Evolutionary conservation across 2,113 vertebrate genomes (phyloP).

Genomic region (Neopipo cinnamomea): DNA sequence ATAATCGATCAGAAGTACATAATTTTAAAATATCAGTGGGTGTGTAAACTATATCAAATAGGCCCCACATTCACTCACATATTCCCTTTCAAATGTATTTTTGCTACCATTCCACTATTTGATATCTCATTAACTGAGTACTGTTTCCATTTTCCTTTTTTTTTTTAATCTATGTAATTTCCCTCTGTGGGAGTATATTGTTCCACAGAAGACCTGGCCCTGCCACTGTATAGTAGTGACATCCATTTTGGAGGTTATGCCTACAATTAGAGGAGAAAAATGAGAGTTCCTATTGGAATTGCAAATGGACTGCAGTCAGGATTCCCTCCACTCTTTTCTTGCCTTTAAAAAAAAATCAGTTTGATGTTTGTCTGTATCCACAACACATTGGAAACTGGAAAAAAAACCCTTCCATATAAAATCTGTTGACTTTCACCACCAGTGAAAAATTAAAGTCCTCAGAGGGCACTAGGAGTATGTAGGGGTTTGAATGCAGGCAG

Average conservation of each 20-base stretch:
- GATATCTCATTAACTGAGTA: not conserved
- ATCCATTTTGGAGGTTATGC: not conserved
- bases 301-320: not conserved
- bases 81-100: not conserved
- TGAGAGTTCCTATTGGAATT: not conserved
- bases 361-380: not conserved
- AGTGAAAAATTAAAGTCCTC: not conserved
- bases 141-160: not conserved
- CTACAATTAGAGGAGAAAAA: not conserved
- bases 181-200: not conserved
- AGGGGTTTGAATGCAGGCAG: not conserved
- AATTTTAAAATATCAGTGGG: not conserved
- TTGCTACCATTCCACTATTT: not conserved
- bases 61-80: not conserved
- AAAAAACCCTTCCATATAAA: not conserved
- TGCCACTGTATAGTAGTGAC: not conserved
- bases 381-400: not conserved
- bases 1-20: not conserved
- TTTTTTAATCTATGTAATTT: not conserved
- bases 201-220: not conserved
- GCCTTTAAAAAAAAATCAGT: not conserved
- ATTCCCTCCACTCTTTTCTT: not conserved
- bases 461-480: not conserved
- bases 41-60: not conserved
- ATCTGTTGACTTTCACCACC: not conserved